Evolutionary conservation across 2,797 vertebrate genomes (phyloP).

Genomic region (Micrastur ruficollis): DNA sequence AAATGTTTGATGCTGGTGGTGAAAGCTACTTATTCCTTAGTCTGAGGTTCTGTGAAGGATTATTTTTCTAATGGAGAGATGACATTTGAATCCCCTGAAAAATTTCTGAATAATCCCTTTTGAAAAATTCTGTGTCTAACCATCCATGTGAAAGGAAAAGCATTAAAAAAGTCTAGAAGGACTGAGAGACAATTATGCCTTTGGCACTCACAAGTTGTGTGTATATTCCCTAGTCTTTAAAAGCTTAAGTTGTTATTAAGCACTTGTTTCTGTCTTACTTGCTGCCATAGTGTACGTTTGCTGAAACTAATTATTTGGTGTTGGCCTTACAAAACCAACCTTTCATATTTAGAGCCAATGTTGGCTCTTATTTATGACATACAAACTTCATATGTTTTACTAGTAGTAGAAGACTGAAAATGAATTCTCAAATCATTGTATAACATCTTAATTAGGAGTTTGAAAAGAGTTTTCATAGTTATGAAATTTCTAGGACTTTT

Average conservation of each 20-base stretch:
- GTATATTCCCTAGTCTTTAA: neutral
- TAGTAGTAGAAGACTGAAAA: neutral
- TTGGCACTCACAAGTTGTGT: accelerated
- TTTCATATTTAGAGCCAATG: neutral
- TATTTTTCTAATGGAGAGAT: neutral
- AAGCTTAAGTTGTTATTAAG: neutral
- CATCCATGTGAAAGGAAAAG: neutral
- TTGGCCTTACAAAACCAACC: neutral
- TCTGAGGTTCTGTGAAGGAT: neutral
- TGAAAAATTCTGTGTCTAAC: neutral
- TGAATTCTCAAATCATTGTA: neutral
- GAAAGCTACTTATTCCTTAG: neutral
- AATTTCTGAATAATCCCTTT: neutral
- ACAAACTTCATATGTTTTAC: neutral
- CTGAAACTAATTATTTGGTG: neutral
- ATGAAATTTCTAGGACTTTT: neutral
- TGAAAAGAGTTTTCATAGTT: neutral
- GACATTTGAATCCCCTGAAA: neutral
- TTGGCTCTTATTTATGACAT: neutral
- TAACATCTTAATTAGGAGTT: neutral
- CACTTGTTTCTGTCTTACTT: neutral
- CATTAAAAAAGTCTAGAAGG: neutral
- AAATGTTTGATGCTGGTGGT: accelerated
- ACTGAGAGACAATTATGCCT: neutral
- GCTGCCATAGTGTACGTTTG: neutral